phyloP scores from a whole-genome alignment of 2,888 invertebrate species.

The Acanthosepion pharaonis region DNA sequence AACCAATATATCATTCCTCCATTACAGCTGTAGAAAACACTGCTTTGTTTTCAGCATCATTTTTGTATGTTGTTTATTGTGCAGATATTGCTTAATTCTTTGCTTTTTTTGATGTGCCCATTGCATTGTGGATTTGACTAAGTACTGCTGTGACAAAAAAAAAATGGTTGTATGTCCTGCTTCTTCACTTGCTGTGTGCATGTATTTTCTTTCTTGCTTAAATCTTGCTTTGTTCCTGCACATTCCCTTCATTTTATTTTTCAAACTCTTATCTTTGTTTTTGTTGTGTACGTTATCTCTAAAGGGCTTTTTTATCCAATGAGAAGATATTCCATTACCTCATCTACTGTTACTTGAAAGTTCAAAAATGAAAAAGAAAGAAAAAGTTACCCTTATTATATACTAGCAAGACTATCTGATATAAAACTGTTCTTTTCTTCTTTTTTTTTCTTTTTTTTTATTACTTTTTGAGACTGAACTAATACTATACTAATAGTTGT shows the following conservation, averaged over 20 bases:
- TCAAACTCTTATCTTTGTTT: background rate
- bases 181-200: background rate
- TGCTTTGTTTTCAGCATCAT: background rate
- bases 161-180: background rate
- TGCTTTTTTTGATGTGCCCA: background rate
- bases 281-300: background rate
- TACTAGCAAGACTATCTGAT: too few relatives aligned
- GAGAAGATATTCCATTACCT: too few relatives aligned
- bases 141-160: background rate
- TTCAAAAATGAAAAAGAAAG: too few relatives aligned
- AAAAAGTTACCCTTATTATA: too few relatives aligned
- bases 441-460: background rate
- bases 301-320: background rate
- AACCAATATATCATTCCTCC: background rate
- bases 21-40: too few relatives aligned
- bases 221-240: background rate
- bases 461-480: background rate
- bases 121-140: background rate
- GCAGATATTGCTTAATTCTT: background rate
- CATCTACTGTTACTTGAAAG: too few relatives aligned
- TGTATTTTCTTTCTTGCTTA: background rate
- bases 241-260: background rate
- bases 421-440: background rate
- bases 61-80: background rate
- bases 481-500: background rate